Percentiles rank a stretch among this genome's conserved stretches.
Conservation (phyloP, 2,113 vertebrate genomes). For the Pseudorectes ferrugineus region DNA sequence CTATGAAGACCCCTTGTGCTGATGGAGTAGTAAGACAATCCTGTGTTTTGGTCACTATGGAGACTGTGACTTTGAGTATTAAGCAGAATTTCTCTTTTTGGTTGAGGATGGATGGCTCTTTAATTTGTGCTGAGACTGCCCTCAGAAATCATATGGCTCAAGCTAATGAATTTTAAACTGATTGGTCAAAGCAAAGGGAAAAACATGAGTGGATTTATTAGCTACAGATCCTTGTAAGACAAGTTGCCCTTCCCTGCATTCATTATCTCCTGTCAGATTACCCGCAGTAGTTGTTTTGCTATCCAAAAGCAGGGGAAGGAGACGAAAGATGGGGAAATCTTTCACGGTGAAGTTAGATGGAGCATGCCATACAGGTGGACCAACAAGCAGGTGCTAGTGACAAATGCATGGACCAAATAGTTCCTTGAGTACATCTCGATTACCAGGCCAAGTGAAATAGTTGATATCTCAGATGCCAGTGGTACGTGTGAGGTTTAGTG, state of each 20-base stretch:
- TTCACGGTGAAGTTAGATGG: background rate
- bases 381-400: background rate
- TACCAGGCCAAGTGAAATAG: background rate
- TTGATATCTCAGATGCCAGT: background rate
- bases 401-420: background rate
- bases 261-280: background rate
- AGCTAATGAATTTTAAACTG: background rate
- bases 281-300: background rate
- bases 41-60: background rate
- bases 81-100: background rate
- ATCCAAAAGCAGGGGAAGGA: background rate
- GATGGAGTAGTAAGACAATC: background rate
- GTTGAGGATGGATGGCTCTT: background rate
- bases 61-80: background rate
- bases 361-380: fast-evolving
- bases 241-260: background rate
- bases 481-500: background rate
- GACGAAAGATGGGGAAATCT: background rate
- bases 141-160: background rate
- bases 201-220: background rate
- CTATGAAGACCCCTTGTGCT: background rate
- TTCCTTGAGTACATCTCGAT: background rate
- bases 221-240: background rate
- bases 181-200: background rate
- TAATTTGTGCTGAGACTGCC: background rate